A percentile compares a stretch with the other conserved stretches of the same genome.
These are phyloP conservation scores for Indicator maculatus DNA, from an alignment of 2,113 vertebrate genomes.

Conservation along the genomic window DNA sequence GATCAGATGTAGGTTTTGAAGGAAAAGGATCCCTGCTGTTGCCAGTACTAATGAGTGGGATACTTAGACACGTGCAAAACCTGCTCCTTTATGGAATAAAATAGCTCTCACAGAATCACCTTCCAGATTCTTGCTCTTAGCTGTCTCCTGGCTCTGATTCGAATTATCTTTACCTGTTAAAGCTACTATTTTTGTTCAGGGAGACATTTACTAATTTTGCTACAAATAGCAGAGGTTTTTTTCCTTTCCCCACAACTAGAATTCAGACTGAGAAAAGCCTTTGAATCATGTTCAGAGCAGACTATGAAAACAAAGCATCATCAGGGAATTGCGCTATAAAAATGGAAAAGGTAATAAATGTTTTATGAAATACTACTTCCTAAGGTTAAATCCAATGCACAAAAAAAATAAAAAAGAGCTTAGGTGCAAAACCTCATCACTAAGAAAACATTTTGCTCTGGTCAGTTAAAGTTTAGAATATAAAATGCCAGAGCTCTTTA, in stretches of 20 bases:
- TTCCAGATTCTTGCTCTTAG: background rate
- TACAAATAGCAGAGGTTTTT: background rate
- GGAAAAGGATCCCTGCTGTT: background rate
- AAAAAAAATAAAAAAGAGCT: background rate
- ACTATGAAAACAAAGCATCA: constrained; percentile 1
- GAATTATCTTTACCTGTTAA: background rate
- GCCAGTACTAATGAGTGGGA: background rate
- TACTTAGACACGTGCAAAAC: background rate
- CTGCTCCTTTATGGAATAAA: background rate
- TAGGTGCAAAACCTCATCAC: background rate
- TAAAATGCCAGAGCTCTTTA: background rate
- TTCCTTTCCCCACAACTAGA: constrained; percentile 1
- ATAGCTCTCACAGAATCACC: background rate
- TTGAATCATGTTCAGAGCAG: background rate
- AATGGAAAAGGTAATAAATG: constrained; percentile 40
- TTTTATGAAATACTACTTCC: constrained; percentile 37
- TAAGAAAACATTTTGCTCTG: constrained; percentile 9
- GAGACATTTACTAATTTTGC: constrained; percentile 11
- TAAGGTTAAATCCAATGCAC: constrained; percentile 16
- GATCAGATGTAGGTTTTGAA: background rate
- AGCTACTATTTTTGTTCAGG: background rate
- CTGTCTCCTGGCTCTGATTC: background rate
- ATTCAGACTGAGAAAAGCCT: background rate
- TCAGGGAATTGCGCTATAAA: constrained; percentile 28
- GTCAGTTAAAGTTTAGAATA: background rate